A percentile compares a stretch with the other conserved stretches of the same genome.
Evolutionary conservation across 2,113 vertebrate species (phyloP).

Genomic region (Erythrocebus patas): DNA sequence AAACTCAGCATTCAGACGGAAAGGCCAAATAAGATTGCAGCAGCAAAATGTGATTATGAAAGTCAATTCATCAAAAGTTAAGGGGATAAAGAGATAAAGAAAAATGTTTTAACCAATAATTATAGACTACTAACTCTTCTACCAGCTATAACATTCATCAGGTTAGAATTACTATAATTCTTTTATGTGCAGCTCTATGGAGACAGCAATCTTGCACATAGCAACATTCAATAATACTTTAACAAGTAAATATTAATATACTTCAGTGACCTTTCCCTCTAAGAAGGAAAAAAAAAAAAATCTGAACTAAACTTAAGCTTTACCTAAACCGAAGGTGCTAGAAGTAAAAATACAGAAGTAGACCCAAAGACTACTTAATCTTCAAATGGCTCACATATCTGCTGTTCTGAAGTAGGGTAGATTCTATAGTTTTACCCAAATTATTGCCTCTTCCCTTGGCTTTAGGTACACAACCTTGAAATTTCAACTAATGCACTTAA

Average conservation of each 20-base stretch:
- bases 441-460: background rate
- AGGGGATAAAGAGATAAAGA: background rate
- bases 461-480: background rate
- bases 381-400: background rate
- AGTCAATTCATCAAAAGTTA: background rate
- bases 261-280: background rate
- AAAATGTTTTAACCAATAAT: background rate
- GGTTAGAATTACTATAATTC: background rate
- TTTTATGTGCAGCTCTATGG: background rate
- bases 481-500: background rate
- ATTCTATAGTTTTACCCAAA: conserved; percentile 8
- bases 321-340: background rate
- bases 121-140: background rate
- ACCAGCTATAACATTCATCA: background rate
- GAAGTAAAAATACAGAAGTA: background rate
- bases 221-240: background rate
- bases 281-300: background rate
- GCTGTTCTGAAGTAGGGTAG: background rate
- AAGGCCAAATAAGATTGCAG: background rate
- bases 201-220: background rate
- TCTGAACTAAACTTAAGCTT: conserved; percentile 8
- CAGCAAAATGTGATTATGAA: background rate
- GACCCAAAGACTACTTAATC: background rate
- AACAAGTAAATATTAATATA: background rate
- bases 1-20: background rate